Conservation (phyloP, 2,888 invertebrate species). For the Homarus gammarus region DNA sequence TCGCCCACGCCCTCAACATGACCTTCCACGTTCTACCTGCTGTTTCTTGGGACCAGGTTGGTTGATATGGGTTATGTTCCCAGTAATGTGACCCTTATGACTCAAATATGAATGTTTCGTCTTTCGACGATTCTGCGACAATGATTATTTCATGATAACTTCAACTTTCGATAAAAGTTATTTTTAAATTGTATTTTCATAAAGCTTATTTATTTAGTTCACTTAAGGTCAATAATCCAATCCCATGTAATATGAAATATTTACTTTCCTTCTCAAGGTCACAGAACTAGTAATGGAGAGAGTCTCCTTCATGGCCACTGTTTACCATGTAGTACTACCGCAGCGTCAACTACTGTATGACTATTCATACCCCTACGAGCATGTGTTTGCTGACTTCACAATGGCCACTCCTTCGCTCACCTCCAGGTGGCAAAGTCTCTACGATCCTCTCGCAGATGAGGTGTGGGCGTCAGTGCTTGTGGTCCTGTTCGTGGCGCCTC, state of each 20-base stretch:
- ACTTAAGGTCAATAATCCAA: too few species aligned
- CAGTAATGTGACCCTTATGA: too few species aligned
- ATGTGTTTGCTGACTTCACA: background rate
- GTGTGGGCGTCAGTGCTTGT: conserved; percentile 10
- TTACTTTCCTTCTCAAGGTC: too few species aligned
- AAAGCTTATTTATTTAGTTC: too few species aligned
- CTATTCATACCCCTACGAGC: background rate
- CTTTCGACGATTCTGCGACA: too few species aligned
- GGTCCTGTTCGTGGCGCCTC: background rate
- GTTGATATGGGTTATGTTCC: background rate
- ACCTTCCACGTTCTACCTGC: background rate
- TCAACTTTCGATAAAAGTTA: too few species aligned
- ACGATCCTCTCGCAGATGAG: background rate
- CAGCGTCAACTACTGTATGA: background rate
- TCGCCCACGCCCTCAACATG: background rate
- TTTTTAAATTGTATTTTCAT: too few species aligned
- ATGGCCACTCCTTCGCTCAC: conserved; percentile 6
- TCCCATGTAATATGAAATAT: too few species aligned
- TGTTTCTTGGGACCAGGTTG: background rate
- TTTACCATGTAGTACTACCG: conserved; percentile 10
- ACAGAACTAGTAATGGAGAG: background rate
- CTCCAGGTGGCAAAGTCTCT: conserved; percentile 7
- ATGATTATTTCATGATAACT: too few species aligned
- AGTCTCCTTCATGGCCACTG: background rate
- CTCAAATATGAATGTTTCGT: too few species aligned